Evolutionary conservation across 2,113 vertebrate genomes (phyloP), one percentile per base, ranked within the genome.

Genomic region (Hassar affinis): DNA sequence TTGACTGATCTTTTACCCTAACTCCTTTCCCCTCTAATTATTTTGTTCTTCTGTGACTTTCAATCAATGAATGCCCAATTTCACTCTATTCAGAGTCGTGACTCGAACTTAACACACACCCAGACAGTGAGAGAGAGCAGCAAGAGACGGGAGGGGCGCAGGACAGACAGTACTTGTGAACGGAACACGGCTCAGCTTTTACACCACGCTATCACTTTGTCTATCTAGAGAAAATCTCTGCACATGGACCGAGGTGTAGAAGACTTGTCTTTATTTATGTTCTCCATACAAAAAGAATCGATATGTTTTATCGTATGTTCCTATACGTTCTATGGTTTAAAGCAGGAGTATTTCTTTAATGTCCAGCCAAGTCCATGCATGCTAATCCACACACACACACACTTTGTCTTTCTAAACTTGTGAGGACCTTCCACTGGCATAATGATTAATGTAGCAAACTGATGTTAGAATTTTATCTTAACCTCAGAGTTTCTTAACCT

Each of bases 161-260:
- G 89, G 84, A 84, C 85, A 57, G 80, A 88, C 79, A 52, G 78
- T 78, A 72, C 76, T 33, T 59, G 82, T 57, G 83, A 88, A 84
- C 42, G n/a, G 66, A 56, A 80, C 85, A 76, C 76, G 82, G 77
- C 51, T 81, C 38, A 72, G 62, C 51, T 59, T 35, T 56, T 30
- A 64, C 35, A 54, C 54, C 35, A 47, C 49, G 49, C 81, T 18
- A 42, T 62, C 75, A 76, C 30, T 51, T 52, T 9, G 15, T 74
- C 81, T 59, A 38, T 68, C 61, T 15, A 79, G 12, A 62, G 12
- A 25, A 27, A 74, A 38, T 54, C 3, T 49, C 25, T 72, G 42
- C 22, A 72, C 25, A 27, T 49, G 68, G 38, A 25, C 25, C 47
- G 22, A 15, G 38, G 42, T n/a, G 25, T 72, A 72, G 68, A n/a